Conservation (phyloP, 2,888 invertebrate species). For the Pseudeuparius sepicola region DNA sequence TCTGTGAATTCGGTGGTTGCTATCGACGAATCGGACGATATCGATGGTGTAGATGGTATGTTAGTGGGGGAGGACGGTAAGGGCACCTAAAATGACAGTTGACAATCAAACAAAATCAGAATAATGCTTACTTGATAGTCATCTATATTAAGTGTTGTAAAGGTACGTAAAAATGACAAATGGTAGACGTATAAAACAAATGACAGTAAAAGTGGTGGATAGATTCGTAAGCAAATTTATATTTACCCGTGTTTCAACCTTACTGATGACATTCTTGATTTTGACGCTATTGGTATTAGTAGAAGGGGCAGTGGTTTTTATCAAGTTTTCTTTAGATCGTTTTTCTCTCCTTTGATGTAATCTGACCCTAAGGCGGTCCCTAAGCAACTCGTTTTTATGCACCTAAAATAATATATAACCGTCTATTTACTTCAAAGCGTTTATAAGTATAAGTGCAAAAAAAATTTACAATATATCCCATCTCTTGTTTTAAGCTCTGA, state of each 20-base stretch:
- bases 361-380: constrained; percentile 34
- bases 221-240: too few relatives aligned
- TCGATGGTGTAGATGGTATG: constrained; percentile 24
- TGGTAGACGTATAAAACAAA: too few relatives aligned
- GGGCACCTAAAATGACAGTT: constrained; percentile 20
- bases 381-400: constrained; percentile 33
- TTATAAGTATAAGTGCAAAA: too few relatives aligned
- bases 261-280: constrained; percentile 14
- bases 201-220: too few relatives aligned
- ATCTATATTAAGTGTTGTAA: too few relatives aligned
- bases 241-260: constrained; percentile 17
- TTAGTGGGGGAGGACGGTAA: constrained; percentile 26
- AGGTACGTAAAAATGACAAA: too few relatives aligned
- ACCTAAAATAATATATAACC: constrained; percentile 20
- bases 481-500: too few relatives aligned
- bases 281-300: constrained; percentile 7
- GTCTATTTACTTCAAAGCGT: too few relatives aligned
- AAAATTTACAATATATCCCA: too few relatives aligned
- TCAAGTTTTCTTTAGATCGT: constrained; percentile 17
- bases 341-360: constrained; percentile 32
- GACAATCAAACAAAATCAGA: too few relatives aligned
- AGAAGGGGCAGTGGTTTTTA: constrained; percentile 13
- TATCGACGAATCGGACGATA: constrained; percentile 21
- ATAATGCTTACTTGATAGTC: too few relatives aligned
- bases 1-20: constrained; percentile 17